phyloP scores from a whole-genome alignment of 2,113 vertebrate species.

The Sapayoa aenigma region DNA sequence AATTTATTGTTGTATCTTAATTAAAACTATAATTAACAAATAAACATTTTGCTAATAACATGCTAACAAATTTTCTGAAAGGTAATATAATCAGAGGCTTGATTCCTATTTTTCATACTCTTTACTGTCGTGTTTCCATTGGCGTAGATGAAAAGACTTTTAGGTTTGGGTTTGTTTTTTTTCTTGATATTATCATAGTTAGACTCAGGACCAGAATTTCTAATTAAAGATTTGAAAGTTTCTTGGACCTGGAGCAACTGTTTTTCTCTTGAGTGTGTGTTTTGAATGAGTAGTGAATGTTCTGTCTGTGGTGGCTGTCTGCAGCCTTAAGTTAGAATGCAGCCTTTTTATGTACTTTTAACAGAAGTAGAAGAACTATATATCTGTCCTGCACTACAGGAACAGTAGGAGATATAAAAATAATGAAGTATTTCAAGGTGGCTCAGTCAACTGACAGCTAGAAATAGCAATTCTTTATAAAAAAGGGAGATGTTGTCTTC shows the following conservation, averaged over 20 bases:
- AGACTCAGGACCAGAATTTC: not conserved
- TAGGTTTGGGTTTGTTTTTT: not conserved
- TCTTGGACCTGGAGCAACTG: not conserved
- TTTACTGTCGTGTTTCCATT: not conserved
- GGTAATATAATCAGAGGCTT: slow-evolving; percentile 42
- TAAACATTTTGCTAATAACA: slow-evolving; percentile 60
- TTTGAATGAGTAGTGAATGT: not conserved
- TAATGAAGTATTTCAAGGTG: not conserved
- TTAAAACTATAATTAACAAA: slow-evolving; percentile 63
- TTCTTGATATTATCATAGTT: not conserved
- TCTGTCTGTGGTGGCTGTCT: not conserved
- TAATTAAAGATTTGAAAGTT: not conserved
- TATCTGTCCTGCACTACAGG: not conserved
- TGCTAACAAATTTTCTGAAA: slow-evolving; percentile 52
- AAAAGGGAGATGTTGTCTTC: not conserved
- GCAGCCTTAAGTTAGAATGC: not conserved
- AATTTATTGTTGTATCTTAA: slow-evolving; percentile 59
- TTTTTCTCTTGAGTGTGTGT: not conserved
- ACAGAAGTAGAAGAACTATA: not conserved
- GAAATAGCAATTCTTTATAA: not conserved
- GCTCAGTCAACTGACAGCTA: not conserved
- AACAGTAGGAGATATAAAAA: not conserved
- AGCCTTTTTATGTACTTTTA: not conserved
- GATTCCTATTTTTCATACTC: not conserved
- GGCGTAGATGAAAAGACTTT: not conserved